Conservation (phyloP, 2,113 vertebrate species). For the Hippocampus barbouri region DNA sequence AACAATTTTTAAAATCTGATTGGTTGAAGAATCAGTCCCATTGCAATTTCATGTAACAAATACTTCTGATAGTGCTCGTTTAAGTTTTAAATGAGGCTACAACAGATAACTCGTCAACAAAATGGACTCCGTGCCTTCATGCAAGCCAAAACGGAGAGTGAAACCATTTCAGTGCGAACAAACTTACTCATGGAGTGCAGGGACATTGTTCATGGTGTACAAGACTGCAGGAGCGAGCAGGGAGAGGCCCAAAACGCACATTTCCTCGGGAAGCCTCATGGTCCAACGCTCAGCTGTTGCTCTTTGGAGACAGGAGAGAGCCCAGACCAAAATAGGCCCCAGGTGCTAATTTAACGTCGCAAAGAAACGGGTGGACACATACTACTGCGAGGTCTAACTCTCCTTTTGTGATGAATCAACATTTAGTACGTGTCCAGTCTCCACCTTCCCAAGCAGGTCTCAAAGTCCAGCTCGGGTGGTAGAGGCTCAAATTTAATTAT, state of each 20-base stretch:
- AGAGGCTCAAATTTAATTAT: neutral
- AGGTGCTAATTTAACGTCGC: slow-evolving; percentile 19
- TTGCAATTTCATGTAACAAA: neutral
- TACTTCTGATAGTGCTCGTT: neutral
- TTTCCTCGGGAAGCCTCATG: slow-evolving; percentile 72
- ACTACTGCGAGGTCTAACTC: neutral
- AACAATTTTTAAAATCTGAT: no score
- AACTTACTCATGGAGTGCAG: slow-evolving; percentile 81
- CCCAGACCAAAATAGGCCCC: slow-evolving; percentile 1
- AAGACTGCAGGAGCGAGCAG: slow-evolving; percentile 75
- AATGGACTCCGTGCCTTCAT: neutral
- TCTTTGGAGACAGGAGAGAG: neutral
- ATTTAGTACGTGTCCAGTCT: neutral
- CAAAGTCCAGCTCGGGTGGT: slow-evolving; percentile 58
- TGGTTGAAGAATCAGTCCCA: neutral
- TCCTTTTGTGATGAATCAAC: slow-evolving; percentile 43
- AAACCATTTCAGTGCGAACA: neutral
- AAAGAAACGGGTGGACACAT: slow-evolving; percentile 26
- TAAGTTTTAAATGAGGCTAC: slow-evolving; percentile 10
- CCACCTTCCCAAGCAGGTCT: slow-evolving; percentile 23
- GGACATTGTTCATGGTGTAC: slow-evolving; percentile 68
- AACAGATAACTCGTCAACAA: neutral
- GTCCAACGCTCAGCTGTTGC: neutral
- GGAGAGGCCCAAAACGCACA: slow-evolving; percentile 72
- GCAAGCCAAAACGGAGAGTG: neutral